Evolutionary conservation across 2,113 vertebrate species (phyloP).

Genomic region (Orycteropus afer): DNA sequence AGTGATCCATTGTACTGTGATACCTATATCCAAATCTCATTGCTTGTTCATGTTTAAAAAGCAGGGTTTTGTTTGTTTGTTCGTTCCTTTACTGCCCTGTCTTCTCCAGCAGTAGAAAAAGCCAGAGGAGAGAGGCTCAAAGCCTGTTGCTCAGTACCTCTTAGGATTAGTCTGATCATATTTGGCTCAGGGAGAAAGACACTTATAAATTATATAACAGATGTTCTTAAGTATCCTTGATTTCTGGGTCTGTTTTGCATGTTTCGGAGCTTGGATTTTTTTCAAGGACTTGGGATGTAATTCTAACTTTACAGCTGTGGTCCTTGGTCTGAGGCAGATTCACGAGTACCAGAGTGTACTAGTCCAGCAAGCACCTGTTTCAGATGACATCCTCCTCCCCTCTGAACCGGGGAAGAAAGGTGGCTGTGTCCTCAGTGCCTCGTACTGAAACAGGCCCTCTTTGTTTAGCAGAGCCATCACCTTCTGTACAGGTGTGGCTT

Average conservation of each 20-base stretch:
- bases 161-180: not conserved
- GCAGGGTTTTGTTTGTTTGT: not conserved
- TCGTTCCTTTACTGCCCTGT: not conserved
- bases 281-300: not conserved
- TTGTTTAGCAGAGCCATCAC: too few relatives aligned
- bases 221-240: not conserved
- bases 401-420: too few relatives aligned
- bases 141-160: not conserved
- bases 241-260: not conserved
- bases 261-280: not conserved
- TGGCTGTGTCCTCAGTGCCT: too few relatives aligned
- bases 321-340: not conserved
- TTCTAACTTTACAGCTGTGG: not conserved
- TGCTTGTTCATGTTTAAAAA: not conserved
- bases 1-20: too few relatives aligned
- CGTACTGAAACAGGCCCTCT: too few relatives aligned
- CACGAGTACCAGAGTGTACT: too few relatives aligned
- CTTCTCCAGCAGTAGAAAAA: not conserved
- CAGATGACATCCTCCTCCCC: too few relatives aligned
- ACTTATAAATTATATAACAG: not conserved
- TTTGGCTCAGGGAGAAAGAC: not conserved
- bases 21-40: not conserved
- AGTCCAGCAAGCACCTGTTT: not conserved
- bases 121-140: not conserved
- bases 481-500: too few relatives aligned